Evolutionary conservation across 2,797 vertebrate species (phyloP), one percentile per base, ranked within the genome.

Genomic region (Gambelia wislizenii): DNA sequence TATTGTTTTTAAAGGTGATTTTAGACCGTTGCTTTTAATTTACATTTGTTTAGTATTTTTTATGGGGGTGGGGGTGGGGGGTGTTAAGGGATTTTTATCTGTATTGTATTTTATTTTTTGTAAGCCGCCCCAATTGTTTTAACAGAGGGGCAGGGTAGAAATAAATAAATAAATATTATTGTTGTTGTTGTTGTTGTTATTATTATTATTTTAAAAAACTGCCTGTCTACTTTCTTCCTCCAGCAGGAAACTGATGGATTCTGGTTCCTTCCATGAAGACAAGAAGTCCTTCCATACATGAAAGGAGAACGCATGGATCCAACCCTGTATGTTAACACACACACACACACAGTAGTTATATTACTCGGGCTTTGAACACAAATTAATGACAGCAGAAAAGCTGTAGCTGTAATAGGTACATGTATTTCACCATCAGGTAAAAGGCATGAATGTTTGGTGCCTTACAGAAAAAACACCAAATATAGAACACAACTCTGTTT

Each of bases 381-480:
- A 84, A 79, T 89, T 52, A 69, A 56, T 1, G 3, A 59, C 4
- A 3, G 52, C 69, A 54, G 74, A 84, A 84, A 88, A 54, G 2
- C 1, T 67, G n/a, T 77, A 25, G 54, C 30, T 30, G 79, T 59
- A 49, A 83, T 87, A 33, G 20, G 76, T 74, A 56, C 20, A 70
- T 25, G n/a, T 14, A 79, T 74, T 87, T 80, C 30, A 87, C 90
- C 61, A 75, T 25, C 0, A 0, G 61, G 0, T 0, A 87, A 89
- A 81, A 92, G 86, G 64, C 69, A 36, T 33, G 82, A 94, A 82
- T 69, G 81, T 89, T 93, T 93, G 91, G 91, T 2, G 36, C 85
- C n/a, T 90, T 30, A 61, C 54, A 92, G 75, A 67, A 93, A n/a
- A 91, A 59, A 81, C 79, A 93, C 77, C 87, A 91, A 94, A 93